Percentiles rank a stretch among this genome's conserved stretches.
Conservation (phyloP, 2,113 vertebrate genomes). For the Proterorhinus semilunaris region DNA sequence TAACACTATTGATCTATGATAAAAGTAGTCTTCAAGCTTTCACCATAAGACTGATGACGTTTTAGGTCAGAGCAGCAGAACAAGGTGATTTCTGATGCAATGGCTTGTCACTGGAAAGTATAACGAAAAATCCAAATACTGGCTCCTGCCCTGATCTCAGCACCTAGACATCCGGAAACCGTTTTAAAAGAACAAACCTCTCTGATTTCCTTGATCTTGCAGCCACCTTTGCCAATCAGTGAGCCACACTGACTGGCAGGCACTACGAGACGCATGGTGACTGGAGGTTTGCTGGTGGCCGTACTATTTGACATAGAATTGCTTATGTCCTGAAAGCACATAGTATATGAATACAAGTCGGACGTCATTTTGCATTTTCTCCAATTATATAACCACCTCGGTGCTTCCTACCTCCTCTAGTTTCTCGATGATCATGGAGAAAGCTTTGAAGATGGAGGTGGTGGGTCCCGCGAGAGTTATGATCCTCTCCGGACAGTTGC, state of each 20-base stretch:
- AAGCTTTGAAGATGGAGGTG: constrained; percentile 98
- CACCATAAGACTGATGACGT: too few species aligned
- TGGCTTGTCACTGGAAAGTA: too few species aligned
- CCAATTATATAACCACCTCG: neutral
- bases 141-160: too few species aligned
- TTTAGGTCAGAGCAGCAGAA: too few species aligned
- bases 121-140: too few species aligned
- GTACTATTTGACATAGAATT: constrained; percentile 98
- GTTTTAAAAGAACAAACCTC: constrained; percentile 77
- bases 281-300: constrained; percentile 95
- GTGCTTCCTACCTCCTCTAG: constrained; percentile 89
- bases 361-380: neutral
- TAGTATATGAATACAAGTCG: neutral
- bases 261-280: constrained; percentile 95
- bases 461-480: constrained; percentile 96
- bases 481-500: constrained; percentile 97
- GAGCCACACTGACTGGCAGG: constrained; percentile 98
- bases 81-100: too few species aligned
- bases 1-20: too few species aligned
- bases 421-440: constrained; percentile 99
- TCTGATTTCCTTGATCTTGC: constrained; percentile 99
- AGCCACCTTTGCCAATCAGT: constrained; percentile 97
- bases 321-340: constrained; percentile 87
- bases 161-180: too few species aligned
- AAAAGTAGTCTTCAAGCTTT: too few species aligned